Evolutionary conservation across 2,797 vertebrate species (phyloP).

Genomic region (Arctocebus calabarensis): DNA sequence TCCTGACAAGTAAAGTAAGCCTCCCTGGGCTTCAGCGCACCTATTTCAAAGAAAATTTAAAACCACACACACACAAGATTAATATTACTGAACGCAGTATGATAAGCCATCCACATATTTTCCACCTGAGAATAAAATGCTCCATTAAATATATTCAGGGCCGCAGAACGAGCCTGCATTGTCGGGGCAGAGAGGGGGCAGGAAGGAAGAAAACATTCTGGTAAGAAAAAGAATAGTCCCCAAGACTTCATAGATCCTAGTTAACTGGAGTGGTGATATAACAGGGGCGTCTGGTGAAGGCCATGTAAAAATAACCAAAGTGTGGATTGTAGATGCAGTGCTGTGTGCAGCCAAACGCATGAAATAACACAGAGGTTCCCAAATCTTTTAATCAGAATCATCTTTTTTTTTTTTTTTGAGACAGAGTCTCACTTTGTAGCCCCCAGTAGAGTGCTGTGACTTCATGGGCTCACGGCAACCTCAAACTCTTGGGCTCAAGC

Average conservation of each 20-base stretch:
- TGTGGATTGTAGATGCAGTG: not conserved
- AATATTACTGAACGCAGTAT: conserved; percentile 62
- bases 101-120: conserved; percentile 43
- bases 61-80: conserved; percentile 65
- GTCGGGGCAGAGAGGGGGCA: not conserved
- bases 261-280: not conserved
- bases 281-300: not conserved
- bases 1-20: conserved; percentile 64
- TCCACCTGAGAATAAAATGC: conserved; percentile 63
- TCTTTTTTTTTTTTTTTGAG: not conserved
- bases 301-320: not conserved
- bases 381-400: conserved; percentile 33
- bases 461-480: no score
- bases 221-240: not conserved
- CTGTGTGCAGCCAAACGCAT: not conserved
- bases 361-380: conserved; percentile 23
- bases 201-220: not conserved
- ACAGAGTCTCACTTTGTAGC: no score
- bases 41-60: conserved; percentile 69
- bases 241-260: not conserved
- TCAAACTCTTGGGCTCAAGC: no score
- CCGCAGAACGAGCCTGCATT: not conserved
- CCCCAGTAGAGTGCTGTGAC: no score
- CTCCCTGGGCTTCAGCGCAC: conserved; percentile 52
- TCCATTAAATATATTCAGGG: not conserved